A percentile compares a stretch with the other conserved stretches of the same genome.
Evolutionary conservation across 2,888 invertebrate species (phyloP).

Genomic region (Metopia argyrocephala): DNA sequence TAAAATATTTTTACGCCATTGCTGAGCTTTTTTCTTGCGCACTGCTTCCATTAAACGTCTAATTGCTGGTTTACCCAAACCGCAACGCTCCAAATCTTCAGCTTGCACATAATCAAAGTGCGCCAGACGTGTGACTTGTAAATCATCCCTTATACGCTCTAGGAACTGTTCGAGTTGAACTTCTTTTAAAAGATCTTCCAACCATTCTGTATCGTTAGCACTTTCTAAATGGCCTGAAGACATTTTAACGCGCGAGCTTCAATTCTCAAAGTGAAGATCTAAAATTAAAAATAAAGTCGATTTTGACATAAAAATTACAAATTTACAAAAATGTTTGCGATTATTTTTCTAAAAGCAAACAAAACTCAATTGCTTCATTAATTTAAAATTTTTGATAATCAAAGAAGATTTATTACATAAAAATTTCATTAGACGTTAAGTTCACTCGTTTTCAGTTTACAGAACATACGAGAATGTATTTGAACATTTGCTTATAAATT

Average conservation of each 20-base stretch:
- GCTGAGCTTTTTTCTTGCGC: slow-evolving; percentile 89
- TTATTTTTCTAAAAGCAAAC: no score
- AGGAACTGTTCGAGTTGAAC: slow-evolving; percentile 96
- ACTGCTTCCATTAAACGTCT: slow-evolving; percentile 94
- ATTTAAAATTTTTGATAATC: no score
- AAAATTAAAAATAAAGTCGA: no score
- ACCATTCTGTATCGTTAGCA: slow-evolving; percentile 72
- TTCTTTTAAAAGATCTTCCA: slow-evolving; percentile 91
- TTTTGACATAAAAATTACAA: no score
- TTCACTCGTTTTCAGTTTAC: no score
- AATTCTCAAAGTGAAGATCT: neutral
- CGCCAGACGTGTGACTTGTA: slow-evolving; percentile 93
- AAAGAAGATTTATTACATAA: no score
- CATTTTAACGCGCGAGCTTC: slow-evolving; percentile 24
- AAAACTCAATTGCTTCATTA: no score
- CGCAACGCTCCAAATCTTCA: slow-evolving; percentile 96
- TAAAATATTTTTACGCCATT: slow-evolving; percentile 90
- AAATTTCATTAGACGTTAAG: no score
- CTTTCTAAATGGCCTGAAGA: slow-evolving; percentile 54
- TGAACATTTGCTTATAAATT: no score
- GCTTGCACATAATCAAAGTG: slow-evolving; percentile 98
- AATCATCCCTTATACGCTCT: slow-evolving; percentile 91
- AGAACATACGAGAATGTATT: no score
- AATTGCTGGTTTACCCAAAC: slow-evolving; percentile 95
- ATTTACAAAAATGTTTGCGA: no score